phyloP scores from a whole-genome alignment of 53 echinoderm and acorn worm genomes.

The Glandiceps talaboti region DNA sequence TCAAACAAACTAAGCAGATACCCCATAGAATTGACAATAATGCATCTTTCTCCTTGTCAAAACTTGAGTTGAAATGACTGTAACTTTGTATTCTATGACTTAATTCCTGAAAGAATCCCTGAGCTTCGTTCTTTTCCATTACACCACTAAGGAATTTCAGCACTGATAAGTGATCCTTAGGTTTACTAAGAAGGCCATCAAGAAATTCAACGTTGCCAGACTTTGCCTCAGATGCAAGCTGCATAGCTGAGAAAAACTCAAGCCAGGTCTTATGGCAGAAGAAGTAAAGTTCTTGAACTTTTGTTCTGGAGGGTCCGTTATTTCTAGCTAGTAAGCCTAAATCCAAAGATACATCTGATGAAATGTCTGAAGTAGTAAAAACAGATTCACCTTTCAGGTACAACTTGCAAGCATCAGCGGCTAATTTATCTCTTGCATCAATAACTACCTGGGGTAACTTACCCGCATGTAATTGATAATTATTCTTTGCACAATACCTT shows the following conservation, averaged over 20 bases:
- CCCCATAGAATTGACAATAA: too few species aligned
- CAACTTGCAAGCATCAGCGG: not conserved
- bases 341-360: not conserved
- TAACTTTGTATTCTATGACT: too few species aligned
- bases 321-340: not conserved
- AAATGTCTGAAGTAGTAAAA: not conserved
- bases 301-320: not conserved
- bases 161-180: not conserved
- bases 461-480: not conserved
- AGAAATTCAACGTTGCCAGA: not conserved
- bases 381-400: not conserved
- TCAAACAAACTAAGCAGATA: too few species aligned
- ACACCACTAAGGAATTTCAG: not conserved
- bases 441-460: not conserved
- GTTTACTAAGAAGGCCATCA: not conserved
- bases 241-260: not conserved
- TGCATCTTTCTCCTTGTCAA: too few species aligned
- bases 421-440: not conserved
- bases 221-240: not conserved
- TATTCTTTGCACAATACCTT: not conserved
- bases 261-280: not conserved
- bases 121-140: too few species aligned
- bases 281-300: not conserved
- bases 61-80: too few species aligned
- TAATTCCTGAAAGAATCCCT: too few species aligned